Conservation (phyloP, 2,797 vertebrate species). For the Xenops minutus region DNA sequence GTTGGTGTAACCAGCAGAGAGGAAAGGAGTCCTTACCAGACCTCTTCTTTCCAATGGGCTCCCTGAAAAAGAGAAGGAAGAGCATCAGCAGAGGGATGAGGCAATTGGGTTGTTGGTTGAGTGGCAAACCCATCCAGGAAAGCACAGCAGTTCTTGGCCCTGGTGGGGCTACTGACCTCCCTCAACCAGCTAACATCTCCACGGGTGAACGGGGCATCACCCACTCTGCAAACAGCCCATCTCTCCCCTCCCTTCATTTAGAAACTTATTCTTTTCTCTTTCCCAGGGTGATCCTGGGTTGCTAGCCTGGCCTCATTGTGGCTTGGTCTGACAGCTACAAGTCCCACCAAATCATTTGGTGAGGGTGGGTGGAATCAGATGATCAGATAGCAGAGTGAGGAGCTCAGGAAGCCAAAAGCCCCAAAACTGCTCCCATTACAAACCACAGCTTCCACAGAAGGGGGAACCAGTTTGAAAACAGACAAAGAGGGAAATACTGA, state of each 20-base stretch:
- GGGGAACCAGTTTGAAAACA: background rate
- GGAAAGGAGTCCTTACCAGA: slow-evolving; percentile 83
- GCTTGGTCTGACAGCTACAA: background rate
- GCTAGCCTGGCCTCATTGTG: background rate
- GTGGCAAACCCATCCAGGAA: background rate
- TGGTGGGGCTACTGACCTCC: background rate
- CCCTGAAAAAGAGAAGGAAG: slow-evolving; percentile 79
- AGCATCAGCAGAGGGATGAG: background rate
- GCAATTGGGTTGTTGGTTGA: background rate
- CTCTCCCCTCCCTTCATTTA: background rate
- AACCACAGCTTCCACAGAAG: background rate
- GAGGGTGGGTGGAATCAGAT: background rate
- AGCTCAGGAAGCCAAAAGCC: background rate
- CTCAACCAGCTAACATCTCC: background rate
- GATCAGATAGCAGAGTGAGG: background rate
- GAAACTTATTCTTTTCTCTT: background rate
- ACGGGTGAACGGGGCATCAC: background rate
- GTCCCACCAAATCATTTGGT: background rate
- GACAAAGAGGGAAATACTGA: background rate
- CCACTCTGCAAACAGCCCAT: background rate
- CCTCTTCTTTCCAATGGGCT: slow-evolving; percentile 92
- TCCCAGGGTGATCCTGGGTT: background rate
- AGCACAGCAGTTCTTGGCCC: background rate
- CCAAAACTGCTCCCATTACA: background rate
- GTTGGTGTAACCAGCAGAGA: background rate